Evolutionary conservation across 2,797 vertebrate species (phyloP).

Genomic region (Agapornis canus): DNA sequence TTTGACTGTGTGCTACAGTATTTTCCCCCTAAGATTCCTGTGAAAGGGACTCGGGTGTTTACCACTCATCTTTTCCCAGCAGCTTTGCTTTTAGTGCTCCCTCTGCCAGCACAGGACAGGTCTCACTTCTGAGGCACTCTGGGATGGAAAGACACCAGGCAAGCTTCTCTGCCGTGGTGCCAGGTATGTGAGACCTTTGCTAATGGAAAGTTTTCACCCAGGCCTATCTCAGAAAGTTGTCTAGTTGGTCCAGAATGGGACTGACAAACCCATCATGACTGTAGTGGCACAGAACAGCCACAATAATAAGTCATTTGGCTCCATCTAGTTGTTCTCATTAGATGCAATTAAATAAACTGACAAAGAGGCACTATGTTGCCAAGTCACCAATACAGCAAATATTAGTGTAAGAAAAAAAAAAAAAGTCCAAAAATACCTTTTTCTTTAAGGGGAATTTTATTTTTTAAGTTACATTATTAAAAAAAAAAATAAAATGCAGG

Average conservation of each 20-base stretch:
- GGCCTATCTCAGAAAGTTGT: not conserved
- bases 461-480: accelerated
- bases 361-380: accelerated
- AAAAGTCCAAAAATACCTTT: not conserved
- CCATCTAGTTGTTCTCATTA: not conserved
- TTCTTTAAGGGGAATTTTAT: not conserved
- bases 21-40: not conserved
- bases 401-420: not conserved
- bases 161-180: accelerated
- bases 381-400: not conserved
- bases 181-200: accelerated
- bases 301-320: not conserved
- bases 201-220: not conserved
- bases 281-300: not conserved
- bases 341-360: not conserved
- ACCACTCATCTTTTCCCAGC: not conserved
- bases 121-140: not conserved
- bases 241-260: not conserved
- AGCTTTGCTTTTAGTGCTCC: not conserved
- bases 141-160: not conserved
- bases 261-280: accelerated
- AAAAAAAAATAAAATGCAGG: not conserved
- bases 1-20: not conserved
- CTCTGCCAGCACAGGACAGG: not conserved
- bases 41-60: not conserved